Evolutionary conservation across 1,140 invertebrate species (phyloP).

Genomic region (Paralvinella palmiformis): DNA sequence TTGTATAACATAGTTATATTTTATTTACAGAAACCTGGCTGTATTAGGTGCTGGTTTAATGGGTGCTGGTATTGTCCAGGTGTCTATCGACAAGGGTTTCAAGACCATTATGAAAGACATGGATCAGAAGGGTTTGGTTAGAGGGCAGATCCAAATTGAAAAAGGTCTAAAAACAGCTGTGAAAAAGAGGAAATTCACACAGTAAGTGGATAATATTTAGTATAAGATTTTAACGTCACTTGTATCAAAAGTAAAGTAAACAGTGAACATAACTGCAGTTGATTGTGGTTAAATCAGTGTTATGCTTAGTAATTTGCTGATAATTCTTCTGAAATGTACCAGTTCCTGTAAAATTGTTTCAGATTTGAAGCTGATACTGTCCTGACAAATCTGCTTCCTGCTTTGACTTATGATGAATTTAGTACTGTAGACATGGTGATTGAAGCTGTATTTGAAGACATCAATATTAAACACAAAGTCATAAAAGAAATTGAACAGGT

Average conservation of each 20-base stretch:
- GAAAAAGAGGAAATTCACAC: slow-evolving; percentile 48
- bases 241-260: too few species aligned
- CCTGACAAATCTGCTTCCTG: slow-evolving; percentile 71
- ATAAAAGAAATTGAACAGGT: slow-evolving; percentile 87
- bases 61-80: slow-evolving; percentile 98
- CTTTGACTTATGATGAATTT: slow-evolving; percentile 80
- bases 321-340: too few species aligned
- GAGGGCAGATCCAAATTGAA: slow-evolving; percentile 86
- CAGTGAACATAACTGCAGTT: too few species aligned
- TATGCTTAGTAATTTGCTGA: too few species aligned
- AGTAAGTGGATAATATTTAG: slow-evolving; percentile 26
- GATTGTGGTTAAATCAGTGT: too few species aligned
- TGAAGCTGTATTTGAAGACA: slow-evolving; percentile 98
- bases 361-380: slow-evolving; percentile 73
- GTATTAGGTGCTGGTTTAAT: slow-evolving; percentile 94
- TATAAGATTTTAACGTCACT: too few species aligned
- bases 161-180: slow-evolving; percentile 62
- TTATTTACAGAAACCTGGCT: slow-evolving; percentile 61
- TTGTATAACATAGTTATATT: slow-evolving; percentile 16
- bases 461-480: slow-evolving; percentile 93
- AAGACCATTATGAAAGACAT: slow-evolving; percentile 89
- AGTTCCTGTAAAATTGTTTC: too few species aligned
- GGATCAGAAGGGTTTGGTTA: slow-evolving; percentile 67
- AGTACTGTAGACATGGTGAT: slow-evolving; percentile 89
- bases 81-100: slow-evolving; percentile 91